Base-by-base conservation (phyloP, 2,888 invertebrate genomes). In the Siphlonurus alternatus region DNA sequence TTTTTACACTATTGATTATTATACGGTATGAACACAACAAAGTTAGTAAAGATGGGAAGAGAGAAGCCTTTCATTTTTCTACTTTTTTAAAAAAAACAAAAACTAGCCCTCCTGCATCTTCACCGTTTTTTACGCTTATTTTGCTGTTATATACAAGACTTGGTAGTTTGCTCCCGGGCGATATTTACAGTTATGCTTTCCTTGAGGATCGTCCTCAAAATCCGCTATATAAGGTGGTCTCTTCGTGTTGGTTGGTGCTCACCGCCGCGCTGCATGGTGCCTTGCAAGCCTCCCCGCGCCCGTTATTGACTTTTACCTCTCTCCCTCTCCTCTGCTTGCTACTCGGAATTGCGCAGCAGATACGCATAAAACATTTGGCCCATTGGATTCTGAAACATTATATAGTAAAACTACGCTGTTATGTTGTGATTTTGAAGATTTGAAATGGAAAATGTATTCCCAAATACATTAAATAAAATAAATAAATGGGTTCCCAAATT, bases 261-360 rank as follows among this genome's bases (percentile, higher is more conserved):
- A 10, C 38, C 38, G 7, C 63, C 71, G 71, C 70, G 71, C 71
- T 70, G 69, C 69, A 67, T 66, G 70, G 71, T 70, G 69, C 71
- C 61, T 20, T n/a, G n/a, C n/a, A n/a, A n/a, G 25, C n/a, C 59
- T 23, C 60, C 20, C 15, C 54, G 59, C 15, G 23, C 53, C 20
- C 38, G 38, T 38, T 38, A 38, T 38, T 38, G 38, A 38, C 38
- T 38, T 38, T 38, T 38, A 15, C 7, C 15, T 5, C 38, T 38
- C 5, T 15, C 15, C 7, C 15, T 5, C 15, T 38, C 7, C 7
- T 15, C 38, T 15, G 38, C 38, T 38, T 38, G 38, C 5, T 38
- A 15, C 5, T 38, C 38, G 38, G 15, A 38, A 38, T 38, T 38
- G 38, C 38, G 38, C 38, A 38, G 38, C 15, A 38, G 38, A 38